A percentile compares a stretch with the other conserved stretches of the same genome.
Conservation (phyloP, 2,113 vertebrate species). For the Phyllopteryx taeniolatus region DNA sequence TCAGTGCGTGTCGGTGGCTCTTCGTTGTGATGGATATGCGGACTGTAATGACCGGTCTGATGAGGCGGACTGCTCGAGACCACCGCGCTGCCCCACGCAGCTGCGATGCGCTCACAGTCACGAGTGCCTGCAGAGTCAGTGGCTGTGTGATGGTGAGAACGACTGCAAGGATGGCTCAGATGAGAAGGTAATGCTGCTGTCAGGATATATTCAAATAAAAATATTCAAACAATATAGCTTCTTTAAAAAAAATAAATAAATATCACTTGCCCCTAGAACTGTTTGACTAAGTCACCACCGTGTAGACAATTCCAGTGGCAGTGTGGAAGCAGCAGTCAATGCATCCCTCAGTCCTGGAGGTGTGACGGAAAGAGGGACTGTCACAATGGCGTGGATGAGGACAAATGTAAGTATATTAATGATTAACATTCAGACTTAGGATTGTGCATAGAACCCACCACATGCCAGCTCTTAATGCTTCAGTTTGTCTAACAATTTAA, state of each 20-base stretch:
- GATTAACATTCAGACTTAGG: background rate
- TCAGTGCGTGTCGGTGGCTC: slow-evolving; percentile 76
- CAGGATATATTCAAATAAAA: background rate
- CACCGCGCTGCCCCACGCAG: slow-evolving; percentile 66
- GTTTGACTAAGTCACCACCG: slow-evolving; percentile 26
- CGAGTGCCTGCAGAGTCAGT: slow-evolving; percentile 80
- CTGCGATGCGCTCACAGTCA: slow-evolving; percentile 72
- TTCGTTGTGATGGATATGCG: slow-evolving; percentile 80
- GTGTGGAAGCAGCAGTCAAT: slow-evolving; percentile 70
- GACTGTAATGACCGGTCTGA: slow-evolving; percentile 86
- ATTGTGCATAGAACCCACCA: background rate
- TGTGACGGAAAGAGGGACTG: slow-evolving; percentile 84
- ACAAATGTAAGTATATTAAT: slow-evolving; percentile 73
- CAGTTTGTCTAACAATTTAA: background rate
- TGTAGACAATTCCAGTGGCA: slow-evolving; percentile 78
- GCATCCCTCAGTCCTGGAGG: slow-evolving; percentile 79
- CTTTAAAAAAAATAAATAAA: background rate
- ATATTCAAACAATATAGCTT: background rate
- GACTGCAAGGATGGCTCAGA: slow-evolving; percentile 86
- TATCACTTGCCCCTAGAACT: slow-evolving; percentile 64
- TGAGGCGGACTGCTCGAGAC: slow-evolving; percentile 75
- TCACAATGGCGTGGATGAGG: slow-evolving; percentile 77
- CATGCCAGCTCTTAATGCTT: background rate
- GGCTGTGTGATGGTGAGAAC: slow-evolving; percentile 81
- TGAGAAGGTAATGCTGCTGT: slow-evolving; percentile 73